Conservation (phyloP, 2,888 invertebrate genomes). For the Cotesia congregata region DNA sequence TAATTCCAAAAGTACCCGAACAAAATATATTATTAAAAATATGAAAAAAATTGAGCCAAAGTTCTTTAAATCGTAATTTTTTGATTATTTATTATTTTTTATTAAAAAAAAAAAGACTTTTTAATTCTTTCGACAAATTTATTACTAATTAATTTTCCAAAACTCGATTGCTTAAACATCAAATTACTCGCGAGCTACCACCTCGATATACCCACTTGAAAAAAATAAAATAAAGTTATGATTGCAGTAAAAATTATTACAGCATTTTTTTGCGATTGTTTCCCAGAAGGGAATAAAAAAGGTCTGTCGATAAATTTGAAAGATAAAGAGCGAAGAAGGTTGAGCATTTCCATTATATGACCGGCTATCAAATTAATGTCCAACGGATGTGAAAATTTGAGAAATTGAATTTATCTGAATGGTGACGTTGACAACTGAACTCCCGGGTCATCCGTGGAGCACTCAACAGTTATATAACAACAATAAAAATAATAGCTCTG, state of each 20-base stretch:
- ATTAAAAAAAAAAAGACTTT: too few relatives aligned
- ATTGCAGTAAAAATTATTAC: not conserved
- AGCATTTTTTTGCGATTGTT: conserved; percentile 10
- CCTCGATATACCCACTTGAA: too few relatives aligned
- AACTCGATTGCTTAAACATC: too few relatives aligned
- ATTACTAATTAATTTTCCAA: too few relatives aligned
- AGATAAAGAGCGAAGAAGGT: conserved; percentile 6
- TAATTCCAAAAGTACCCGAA: too few relatives aligned
- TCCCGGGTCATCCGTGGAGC: conserved; percentile 7
- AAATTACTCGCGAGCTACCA: too few relatives aligned
- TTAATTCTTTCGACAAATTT: too few relatives aligned
- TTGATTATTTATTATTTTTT: too few relatives aligned
- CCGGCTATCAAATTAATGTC: conserved; percentile 37
- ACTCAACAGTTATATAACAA: not conserved
- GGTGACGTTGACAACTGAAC: conserved; percentile 5
- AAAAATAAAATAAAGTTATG: too few relatives aligned
- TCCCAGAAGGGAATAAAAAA: conserved; percentile 6
- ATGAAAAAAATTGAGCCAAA: too few relatives aligned
- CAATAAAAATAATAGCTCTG: not conserved
- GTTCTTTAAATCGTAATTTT: too few relatives aligned
- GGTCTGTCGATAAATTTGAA: conserved; percentile 27
- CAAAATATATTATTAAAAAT: too few relatives aligned
- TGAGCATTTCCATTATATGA: conserved; percentile 29
- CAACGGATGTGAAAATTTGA: conserved; percentile 20
- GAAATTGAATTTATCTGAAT: conserved; percentile 34